A percentile compares a stretch with the other conserved stretches of the same genome.
These are phyloP conservation scores for Motacilla tschutschensis DNA, from an alignment of 2,113 vertebrate species.

Conservation along the genomic window DNA sequence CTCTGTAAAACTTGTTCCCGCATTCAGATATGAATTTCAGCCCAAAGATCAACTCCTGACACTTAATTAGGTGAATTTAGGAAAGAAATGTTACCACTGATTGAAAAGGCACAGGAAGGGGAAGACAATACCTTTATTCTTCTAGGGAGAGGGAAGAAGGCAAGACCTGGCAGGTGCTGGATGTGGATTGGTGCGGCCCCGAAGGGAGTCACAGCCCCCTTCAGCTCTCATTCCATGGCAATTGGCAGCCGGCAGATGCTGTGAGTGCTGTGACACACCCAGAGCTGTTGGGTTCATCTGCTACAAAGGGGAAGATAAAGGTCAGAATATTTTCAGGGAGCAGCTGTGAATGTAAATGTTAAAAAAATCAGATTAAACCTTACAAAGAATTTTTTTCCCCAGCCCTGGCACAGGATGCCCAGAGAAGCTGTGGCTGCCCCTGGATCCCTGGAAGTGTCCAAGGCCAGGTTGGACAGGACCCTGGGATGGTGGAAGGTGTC, in stretches of 20 bases:
- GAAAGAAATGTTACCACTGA: neutral
- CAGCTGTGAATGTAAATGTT: neutral
- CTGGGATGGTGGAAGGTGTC: rapidly evolving
- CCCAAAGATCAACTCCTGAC: constrained; percentile 12
- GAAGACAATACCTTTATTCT: neutral
- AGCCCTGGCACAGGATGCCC: neutral
- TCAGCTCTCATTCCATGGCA: rapidly evolving
- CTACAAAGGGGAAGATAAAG: neutral
- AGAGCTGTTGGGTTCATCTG: neutral
- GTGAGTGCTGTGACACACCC: neutral
- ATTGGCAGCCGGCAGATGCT: neutral
- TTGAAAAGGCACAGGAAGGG: neutral
- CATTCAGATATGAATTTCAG: constrained; percentile 16
- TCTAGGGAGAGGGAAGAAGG: neutral
- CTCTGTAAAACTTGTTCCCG: constrained; percentile 23
- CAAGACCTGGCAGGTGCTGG: neutral
- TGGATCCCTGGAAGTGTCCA: neutral
- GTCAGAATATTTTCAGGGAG: neutral
- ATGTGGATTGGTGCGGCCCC: neutral
- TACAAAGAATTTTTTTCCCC: neutral
- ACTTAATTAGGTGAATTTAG: neutral
- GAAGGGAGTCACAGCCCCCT: neutral
- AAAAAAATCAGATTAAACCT: neutral
- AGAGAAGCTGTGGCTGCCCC: neutral
- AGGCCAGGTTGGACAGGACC: rapidly evolving